These are phyloP conservation scores for crab-eating macaque (Macaca fascicularis) DNA, from an alignment of 2,113 vertebrate genomes.

Conservation along the genomic window T2T-MFA8v1.1 NC_088395.1:41130001-41130500, in stretches of 20 bases:
- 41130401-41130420: background rate
- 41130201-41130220: background rate
- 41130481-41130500: background rate
- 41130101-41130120: background rate
- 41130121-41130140: conserved; percentile 1
- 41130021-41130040: background rate
- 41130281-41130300: background rate
- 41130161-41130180: background rate
- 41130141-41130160: background rate
- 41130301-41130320: background rate
- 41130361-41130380: background rate
- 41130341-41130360: background rate
- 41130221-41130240: background rate
- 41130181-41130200: background rate
- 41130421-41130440: background rate
- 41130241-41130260: background rate
- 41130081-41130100: background rate
- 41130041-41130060: background rate
- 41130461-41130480: background rate
- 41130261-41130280: background rate
- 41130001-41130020: background rate
- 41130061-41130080: background rate
- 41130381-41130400: background rate
- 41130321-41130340: background rate
- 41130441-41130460: background rate